Evolutionary conservation across 2,797 vertebrate species (phyloP).

Genomic region (Coendou prehensilis): DNA sequence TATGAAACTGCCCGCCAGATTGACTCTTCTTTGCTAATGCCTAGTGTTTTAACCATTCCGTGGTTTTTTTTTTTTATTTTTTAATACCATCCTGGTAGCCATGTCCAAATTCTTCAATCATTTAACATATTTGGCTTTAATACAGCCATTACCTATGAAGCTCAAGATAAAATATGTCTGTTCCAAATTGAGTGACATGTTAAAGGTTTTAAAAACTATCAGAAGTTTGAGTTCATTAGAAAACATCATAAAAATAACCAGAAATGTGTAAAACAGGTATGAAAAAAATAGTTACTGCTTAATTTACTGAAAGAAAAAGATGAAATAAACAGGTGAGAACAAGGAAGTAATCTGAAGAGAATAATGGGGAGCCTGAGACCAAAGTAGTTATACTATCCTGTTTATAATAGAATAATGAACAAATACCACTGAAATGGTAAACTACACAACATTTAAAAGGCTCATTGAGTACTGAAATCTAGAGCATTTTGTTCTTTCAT

Average conservation of each 20-base stretch:
- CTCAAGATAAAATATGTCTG: background rate
- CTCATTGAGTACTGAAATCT: background rate
- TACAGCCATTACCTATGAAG: background rate
- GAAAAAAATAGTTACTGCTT: background rate
- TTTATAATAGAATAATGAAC: background rate
- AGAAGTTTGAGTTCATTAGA: background rate
- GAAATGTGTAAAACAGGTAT: background rate
- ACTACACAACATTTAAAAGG: background rate
- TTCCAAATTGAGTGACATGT: background rate
- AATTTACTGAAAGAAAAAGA: conserved; percentile 4
- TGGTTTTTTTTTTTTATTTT: background rate
- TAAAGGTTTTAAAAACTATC: background rate
- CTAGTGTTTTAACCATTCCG: background rate
- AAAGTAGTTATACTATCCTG: background rate
- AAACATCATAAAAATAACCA: conserved; percentile 1
- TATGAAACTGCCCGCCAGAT: background rate
- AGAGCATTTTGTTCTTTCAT: background rate
- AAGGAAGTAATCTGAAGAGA: background rate
- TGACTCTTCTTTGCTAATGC: background rate
- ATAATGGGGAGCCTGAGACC: background rate
- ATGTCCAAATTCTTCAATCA: conserved; percentile 2
- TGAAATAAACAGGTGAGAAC: background rate
- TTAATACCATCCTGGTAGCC: background rate
- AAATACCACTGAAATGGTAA: background rate
- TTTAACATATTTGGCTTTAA: background rate